Percentiles rank a stretch among this genome's conserved stretches.
phyloP scores from a whole-genome alignment of 2,888 invertebrate species.

The Acanthococcus lagerstroemiae region DNA sequence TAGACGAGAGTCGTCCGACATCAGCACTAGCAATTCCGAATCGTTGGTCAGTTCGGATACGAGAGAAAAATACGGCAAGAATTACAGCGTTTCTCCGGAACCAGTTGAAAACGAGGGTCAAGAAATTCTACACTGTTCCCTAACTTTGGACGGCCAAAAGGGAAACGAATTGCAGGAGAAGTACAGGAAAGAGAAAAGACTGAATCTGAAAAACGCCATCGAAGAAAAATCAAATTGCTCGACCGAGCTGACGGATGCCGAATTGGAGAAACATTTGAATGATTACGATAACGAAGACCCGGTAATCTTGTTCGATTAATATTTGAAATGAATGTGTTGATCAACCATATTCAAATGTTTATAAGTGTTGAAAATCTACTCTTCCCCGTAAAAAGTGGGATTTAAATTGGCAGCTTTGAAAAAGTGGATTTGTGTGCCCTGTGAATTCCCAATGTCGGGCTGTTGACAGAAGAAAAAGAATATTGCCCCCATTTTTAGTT shows the following conservation, averaged over 20 bases:
- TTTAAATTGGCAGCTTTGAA: too few relatives aligned
- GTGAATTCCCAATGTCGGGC: too few relatives aligned
- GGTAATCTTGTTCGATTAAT: background rate
- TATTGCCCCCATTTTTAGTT: too few relatives aligned
- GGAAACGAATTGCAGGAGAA: conserved; percentile 7
- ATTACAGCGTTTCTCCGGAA: background rate
- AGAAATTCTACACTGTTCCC: background rate
- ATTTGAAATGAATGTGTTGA: too few relatives aligned
- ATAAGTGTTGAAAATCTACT: too few relatives aligned
- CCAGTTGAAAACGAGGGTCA: background rate
- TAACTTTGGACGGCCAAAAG: conserved; percentile 12
- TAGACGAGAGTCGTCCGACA: conserved; percentile 19
- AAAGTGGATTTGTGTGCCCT: too few relatives aligned
- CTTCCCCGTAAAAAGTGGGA: too few relatives aligned
- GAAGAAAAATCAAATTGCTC: too few relatives aligned
- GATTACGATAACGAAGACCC: conserved; percentile 8
- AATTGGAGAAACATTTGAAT: background rate
- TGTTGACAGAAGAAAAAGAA: too few relatives aligned
- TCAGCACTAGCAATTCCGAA: conserved; percentile 25
- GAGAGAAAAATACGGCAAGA: background rate
- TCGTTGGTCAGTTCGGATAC: background rate
- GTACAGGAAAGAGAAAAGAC: conserved; percentile 7
- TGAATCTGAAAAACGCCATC: background rate
- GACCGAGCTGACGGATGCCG: background rate
- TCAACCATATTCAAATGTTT: too few relatives aligned